These are phyloP conservation scores for Trisateles emortualis DNA, from an alignment of 2,888 invertebrate species.

Conservation along the genomic window DNA sequence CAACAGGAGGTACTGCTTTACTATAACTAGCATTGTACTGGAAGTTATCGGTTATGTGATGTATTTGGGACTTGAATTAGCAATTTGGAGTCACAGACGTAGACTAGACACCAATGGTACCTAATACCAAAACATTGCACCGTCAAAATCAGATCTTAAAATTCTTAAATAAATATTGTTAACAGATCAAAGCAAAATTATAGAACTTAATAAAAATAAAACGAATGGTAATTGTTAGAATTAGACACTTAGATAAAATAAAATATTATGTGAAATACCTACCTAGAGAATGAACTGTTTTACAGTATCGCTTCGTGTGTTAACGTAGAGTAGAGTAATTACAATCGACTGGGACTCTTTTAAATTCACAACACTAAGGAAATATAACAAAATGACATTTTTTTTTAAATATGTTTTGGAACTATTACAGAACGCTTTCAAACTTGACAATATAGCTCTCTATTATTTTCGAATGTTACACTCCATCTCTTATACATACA, in stretches of 20 bases:
- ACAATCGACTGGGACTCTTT: constrained; percentile 66
- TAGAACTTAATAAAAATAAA: constrained; percentile 76
- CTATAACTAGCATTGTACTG: constrained; percentile 70
- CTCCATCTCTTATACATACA: constrained; percentile 48
- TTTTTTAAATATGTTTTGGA: not conserved
- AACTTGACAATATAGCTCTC: constrained; percentile 2
- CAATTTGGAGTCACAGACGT: constrained; percentile 50
- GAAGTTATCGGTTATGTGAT: constrained; percentile 70
- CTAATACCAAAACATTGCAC: constrained; percentile 60
- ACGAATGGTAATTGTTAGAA: constrained; percentile 79
- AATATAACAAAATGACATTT: constrained; percentile 34
- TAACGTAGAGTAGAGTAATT: constrained; percentile 56
- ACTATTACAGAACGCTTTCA: not conserved
- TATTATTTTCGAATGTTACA: constrained; percentile 27
- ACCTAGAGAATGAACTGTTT: constrained; percentile 76
- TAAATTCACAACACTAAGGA: constrained; percentile 73
- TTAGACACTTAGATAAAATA: constrained; percentile 78
- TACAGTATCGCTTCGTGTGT: constrained; percentile 70
- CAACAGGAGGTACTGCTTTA: constrained; percentile 78
- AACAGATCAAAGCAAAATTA: constrained; percentile 87
- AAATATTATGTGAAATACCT: constrained; percentile 76
- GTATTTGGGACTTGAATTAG: constrained; percentile 45
- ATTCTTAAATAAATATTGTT: constrained; percentile 61
- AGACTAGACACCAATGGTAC: constrained; percentile 56
- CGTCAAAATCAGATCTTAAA: constrained; percentile 79